phyloP scores from a whole-genome alignment of 2,797 vertebrate species.

The Helarctos malayanus region DNA sequence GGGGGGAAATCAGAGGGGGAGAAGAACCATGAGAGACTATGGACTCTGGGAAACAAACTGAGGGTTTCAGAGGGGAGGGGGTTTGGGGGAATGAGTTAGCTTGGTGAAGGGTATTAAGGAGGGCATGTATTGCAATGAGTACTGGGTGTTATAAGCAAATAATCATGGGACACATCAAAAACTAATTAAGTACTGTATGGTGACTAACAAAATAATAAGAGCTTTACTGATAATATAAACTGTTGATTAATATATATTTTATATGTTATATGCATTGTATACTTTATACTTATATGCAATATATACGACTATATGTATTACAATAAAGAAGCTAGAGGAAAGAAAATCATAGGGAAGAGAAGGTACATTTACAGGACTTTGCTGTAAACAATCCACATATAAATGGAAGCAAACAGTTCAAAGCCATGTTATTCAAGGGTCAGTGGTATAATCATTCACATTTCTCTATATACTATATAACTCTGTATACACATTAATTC shows the following conservation, averaged over 20 bases:
- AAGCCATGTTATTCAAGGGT: not conserved
- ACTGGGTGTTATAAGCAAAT: no score
- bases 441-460: not conserved
- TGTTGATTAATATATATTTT: not conserved
- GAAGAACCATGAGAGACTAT: no score
- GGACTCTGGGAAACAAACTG: no score
- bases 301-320: no score
- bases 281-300: not conserved
- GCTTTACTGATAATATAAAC: not conserved
- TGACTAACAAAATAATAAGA: not conserved
- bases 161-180: no score
- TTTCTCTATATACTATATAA: not conserved
- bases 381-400: not conserved
- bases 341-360: not conserved
- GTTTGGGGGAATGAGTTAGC: no score
- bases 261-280: not conserved
- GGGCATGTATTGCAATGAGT: no score
- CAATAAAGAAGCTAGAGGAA: not conserved
- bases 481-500: not conserved
- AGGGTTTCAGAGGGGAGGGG: no score
- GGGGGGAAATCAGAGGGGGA: no score
- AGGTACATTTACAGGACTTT: not conserved
- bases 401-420: not conserved
- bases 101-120: no score
- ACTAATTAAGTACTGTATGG: no score